Evolutionary conservation across 2,797 vertebrate species (phyloP).

Genomic region (Semotilus atromaculatus): DNA sequence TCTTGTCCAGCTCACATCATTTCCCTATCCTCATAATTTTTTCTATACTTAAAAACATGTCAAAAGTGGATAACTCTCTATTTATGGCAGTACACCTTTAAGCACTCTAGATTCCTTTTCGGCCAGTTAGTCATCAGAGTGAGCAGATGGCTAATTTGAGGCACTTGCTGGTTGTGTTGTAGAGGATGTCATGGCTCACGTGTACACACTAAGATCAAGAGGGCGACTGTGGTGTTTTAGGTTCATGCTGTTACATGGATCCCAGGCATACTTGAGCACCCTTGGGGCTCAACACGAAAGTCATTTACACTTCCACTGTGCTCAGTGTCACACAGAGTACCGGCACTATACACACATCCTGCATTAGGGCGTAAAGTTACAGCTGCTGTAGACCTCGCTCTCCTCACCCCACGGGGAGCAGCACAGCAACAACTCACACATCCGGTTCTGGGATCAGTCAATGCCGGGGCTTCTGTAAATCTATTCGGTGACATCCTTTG

Average conservation of each 20-base stretch:
- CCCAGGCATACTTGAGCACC: constrained; percentile 38
- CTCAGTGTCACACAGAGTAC: constrained; percentile 27
- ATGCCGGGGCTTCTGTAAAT: background rate
- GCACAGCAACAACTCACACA: background rate
- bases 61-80: background rate
- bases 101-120: constrained; percentile 32
- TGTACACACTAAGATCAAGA: constrained; percentile 11
- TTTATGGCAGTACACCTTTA: constrained; percentile 24
- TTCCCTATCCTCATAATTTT: background rate
- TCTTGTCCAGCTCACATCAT: background rate
- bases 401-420: background rate
- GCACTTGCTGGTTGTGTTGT: constrained; percentile 32
- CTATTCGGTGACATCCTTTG: background rate
- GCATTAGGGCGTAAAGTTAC: constrained; percentile 12
- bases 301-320: constrained; percentile 39
- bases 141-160: constrained; percentile 48
- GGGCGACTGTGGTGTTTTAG: constrained; percentile 34
- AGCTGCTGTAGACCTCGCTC: constrained; percentile 18
- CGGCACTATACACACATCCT: constrained; percentile 25
- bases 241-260: constrained; percentile 33
- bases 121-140: constrained; percentile 40
- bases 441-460: background rate
- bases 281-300: constrained; percentile 56
- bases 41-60: background rate
- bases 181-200: constrained; percentile 32